Evolutionary conservation across 2,113 vertebrate species (phyloP).

Genomic region (Megaceryle maxima): DNA sequence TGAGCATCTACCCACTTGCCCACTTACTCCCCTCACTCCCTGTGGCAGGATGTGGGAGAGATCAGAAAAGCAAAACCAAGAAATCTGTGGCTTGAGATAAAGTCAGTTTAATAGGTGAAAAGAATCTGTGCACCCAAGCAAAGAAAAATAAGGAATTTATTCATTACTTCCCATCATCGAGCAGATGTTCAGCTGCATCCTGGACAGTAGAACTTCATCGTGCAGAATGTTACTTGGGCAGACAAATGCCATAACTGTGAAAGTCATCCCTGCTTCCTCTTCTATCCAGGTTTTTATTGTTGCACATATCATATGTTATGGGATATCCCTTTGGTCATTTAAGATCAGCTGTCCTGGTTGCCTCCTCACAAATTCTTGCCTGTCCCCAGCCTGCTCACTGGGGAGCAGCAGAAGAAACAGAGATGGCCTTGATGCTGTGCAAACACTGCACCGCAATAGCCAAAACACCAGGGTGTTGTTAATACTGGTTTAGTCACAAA

Average conservation of each 20-base stretch:
- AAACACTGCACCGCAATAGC: neutral
- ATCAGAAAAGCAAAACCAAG: neutral
- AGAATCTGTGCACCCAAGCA: neutral
- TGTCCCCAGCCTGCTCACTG: neutral
- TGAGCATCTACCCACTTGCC: neutral
- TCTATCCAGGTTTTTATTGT: neutral
- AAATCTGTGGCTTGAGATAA: neutral
- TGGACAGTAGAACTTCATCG: neutral
- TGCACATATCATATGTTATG: neutral
- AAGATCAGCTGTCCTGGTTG: neutral
- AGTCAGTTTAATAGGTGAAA: neutral
- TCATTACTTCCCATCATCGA: neutral
- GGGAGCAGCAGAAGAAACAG: neutral
- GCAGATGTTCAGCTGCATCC: neutral
- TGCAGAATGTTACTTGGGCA: neutral
- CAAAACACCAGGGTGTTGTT: neutral
- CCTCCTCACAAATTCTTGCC: neutral
- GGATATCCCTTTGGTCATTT: neutral
- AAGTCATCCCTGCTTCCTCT: neutral
- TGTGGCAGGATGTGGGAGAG: fast-evolving
- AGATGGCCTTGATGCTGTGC: neutral
- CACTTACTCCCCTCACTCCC: fast-evolving
- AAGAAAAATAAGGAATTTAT: neutral
- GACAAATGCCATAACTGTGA: neutral
- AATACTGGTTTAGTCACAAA: neutral